Evolutionary conservation across 1,140 invertebrate genomes (phyloP), one percentile per base, ranked within the genome.

Genomic region (Mesaphorura yosii): DNA sequence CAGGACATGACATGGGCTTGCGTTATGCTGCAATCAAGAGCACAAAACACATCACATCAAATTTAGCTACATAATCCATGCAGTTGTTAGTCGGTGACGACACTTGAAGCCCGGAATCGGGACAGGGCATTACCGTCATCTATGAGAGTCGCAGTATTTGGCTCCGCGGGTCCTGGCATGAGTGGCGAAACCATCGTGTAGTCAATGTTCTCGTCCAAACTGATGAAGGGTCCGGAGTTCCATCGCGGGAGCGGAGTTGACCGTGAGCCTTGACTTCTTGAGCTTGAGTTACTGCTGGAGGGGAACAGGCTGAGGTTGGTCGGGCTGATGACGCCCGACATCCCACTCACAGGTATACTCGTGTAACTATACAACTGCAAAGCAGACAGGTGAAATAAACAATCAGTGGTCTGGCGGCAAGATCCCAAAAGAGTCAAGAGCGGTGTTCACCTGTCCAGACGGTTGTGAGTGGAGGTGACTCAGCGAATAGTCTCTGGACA

Each of bases 131-230:
- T 66, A 77, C 80, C 79, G 67, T 84, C 82, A 64, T 83, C 81
- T 69, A 85, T 78, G 58, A 84, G 70, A 45, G 81, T 78, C 53
- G 82, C 78, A 52, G 81, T 75, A 58, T 77, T 77, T 20, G 77
- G 71, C 65, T 82, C 81, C 39, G 73, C 64, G 58, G 73, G 69
- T 65, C 72, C 69, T 61, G 79, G 70, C 52, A 78, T 73, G 61
- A 86, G 76, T 64, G 85, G 81, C 39, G 83, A 80, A 17, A 92
- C 86, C 79, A 86, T 89, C 64, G 82, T 86, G 70, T 94, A 93
- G 70, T 95, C 90, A 64, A 77, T 71, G 57, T 73, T 75, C 66
- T 94, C 90, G 66, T 94, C 90, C 51, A 92, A 69, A 34, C 81
- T 83, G 62, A 91, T 84, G 68, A 92, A 87, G 17, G 85, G 83